Evolutionary conservation across 2,888 invertebrate species (phyloP), one percentile per base, ranked within the genome.

Genomic region (Cephalotes varians): DNA sequence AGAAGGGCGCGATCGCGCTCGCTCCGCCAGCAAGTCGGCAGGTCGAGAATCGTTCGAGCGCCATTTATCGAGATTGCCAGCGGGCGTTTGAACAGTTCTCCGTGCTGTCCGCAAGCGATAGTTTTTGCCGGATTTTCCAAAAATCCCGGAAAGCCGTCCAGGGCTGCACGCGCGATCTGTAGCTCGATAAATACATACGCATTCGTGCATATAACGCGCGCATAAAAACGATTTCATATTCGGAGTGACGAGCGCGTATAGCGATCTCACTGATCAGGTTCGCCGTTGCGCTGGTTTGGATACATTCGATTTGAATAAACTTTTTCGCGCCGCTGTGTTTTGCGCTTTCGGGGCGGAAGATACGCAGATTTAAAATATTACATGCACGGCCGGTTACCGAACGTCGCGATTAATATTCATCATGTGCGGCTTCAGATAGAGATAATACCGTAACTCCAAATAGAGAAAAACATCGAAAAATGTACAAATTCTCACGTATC

Each of bases 51-150:
- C 86, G 88, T 84, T 90, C 81, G 87, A 83, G 85, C 85, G 85
- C 87, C 81, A 89, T 91, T 91, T 90, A 88, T 90, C 90, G 88
- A 85, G 87, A 85, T 90, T 87, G 88, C 82, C 88, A 86, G 76
- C 65, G 87, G 67, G 89, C 86, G 84, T 88, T 88, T 82, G 83
- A 83, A 88, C 89, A 85, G 85, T 85, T 81, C 85, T 71, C 71
- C 74, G 85, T 83, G 84, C 83, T 82, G 85, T 64, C 76, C 77
- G 82, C 88, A 81, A 86, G 87, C 74, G 83, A 86, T 82, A 88
- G 85, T 86, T 90, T 87, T 84, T 81, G 83, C 65, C 85, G 90
- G 89, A 91, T 91, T 91, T 91, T 87, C 85, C 83, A 34, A 87
- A 89, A 91, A 90, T 89, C 90, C 88, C 85, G 84, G 88, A 90